Conservation (phyloP, 1,140 invertebrate genomes). For the Drosophila willistoni region DNA sequence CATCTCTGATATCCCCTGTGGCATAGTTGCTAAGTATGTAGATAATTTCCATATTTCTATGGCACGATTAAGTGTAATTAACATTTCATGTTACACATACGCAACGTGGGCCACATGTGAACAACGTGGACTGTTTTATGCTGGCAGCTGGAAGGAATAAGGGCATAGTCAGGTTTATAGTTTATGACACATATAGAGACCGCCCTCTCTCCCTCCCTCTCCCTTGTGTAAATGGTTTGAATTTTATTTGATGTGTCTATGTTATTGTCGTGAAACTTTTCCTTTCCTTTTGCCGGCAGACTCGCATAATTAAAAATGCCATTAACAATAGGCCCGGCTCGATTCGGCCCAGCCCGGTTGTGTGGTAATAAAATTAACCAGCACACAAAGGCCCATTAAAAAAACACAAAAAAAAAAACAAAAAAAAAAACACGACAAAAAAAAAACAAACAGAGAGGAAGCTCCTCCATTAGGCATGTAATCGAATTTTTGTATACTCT, state of each 20-base stretch:
- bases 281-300: conserved; percentile 9
- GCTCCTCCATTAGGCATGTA: no score
- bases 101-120: conserved; percentile 10
- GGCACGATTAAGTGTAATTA: conserved; percentile 54
- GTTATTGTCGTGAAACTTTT: neutral
- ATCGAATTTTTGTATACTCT: neutral
- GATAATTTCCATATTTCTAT: conserved; percentile 10
- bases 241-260: conserved; percentile 13
- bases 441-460: neutral
- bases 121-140: neutral
- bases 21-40: conserved; percentile 1
- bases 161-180: conserved; percentile 3
- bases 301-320: conserved; percentile 19
- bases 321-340: conserved; percentile 13
- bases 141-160: neutral
- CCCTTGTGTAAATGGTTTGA: neutral
- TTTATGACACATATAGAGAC: conserved; percentile 6
- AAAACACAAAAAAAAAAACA: conserved; percentile 10
- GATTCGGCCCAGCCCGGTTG: conserved; percentile 15
- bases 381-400: conserved; percentile 39
- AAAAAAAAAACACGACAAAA: neutral
- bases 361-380: conserved; percentile 48
- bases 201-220: neutral
- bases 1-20: neutral
- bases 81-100: conserved; percentile 39